Evolutionary conservation across 1,140 invertebrate genomes (phyloP).

Genomic region (Panagrolaimus sp.): DNA sequence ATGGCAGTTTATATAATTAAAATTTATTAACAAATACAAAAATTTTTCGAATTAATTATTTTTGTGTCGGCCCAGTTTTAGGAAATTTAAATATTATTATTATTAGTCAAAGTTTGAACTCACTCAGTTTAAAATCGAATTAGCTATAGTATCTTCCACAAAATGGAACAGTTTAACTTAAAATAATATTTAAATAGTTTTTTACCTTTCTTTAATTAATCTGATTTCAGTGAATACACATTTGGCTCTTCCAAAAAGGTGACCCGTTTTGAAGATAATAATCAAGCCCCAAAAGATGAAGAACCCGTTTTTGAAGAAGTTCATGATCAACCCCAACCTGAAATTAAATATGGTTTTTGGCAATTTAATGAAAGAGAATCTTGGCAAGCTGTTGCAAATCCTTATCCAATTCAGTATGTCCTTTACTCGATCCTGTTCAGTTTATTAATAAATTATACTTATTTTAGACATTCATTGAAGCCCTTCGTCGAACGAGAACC

Average conservation of each 20-base stretch:
- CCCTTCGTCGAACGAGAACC: constrained; percentile 56
- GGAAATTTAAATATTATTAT: too few species aligned
- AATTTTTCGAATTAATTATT: too few species aligned
- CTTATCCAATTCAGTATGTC: constrained; percentile 57
- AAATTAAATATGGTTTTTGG: constrained; percentile 47
- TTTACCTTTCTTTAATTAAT: not conserved
- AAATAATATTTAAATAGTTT: too few species aligned
- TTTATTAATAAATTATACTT: not conserved
- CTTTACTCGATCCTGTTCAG: not conserved
- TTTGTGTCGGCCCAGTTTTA: too few species aligned
- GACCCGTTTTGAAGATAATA: constrained; percentile 8
- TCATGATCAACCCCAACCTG: constrained; percentile 29
- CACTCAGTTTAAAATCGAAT: too few species aligned
- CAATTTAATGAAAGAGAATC: constrained; percentile 53
- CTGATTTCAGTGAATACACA: not conserved
- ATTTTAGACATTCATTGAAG: constrained; percentile 50
- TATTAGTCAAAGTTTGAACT: too few species aligned
- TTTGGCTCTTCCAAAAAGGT: not conserved
- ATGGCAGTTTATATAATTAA: too few species aligned
- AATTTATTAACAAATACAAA: too few species aligned
- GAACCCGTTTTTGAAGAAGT: constrained; percentile 32
- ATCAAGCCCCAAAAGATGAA: constrained; percentile 37
- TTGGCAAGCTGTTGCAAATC: constrained; percentile 57
- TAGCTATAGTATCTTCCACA: too few species aligned
- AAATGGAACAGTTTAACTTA: too few species aligned